phyloP scores from a whole-genome alignment of 1,140 invertebrate species.

The Ylistrum balloti region DNA sequence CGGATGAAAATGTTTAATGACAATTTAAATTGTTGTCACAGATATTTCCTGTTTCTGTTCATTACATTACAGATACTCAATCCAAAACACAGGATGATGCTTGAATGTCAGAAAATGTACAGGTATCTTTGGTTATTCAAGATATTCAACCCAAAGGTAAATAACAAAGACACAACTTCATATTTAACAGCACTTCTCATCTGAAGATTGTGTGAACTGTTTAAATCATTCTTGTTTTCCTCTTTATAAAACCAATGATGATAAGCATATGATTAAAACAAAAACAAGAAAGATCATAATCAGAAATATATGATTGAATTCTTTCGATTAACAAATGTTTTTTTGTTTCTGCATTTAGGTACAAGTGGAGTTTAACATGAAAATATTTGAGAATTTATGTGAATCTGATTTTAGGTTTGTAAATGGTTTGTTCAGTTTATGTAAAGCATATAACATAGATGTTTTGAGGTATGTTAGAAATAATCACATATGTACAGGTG shows the following conservation, averaged over 20 bases:
- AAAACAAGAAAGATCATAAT: no score
- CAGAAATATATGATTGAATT: background rate
- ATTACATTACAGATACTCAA: background rate
- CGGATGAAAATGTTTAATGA: no score
- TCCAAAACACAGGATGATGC: background rate
- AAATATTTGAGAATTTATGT: slow-evolving; percentile 26
- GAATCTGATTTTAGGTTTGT: background rate
- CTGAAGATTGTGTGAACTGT: no score
- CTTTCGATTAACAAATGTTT: background rate
- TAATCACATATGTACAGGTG: no score
- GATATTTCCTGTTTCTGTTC: background rate
- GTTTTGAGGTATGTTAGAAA: no score
- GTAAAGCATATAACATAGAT: no score
- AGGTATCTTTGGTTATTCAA: slow-evolving; percentile 21
- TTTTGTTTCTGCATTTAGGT: background rate
- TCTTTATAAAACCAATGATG: no score
- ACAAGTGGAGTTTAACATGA: background rate
- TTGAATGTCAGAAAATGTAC: slow-evolving; percentile 5
- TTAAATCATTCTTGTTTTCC: no score
- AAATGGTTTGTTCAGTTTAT: no score
- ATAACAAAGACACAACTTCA: background rate
- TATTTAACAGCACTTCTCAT: no score
- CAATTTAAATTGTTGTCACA: no score
- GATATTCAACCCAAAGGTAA: slow-evolving; percentile 28
- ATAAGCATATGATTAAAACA: no score